phyloP scores from a whole-genome alignment of 2,113 vertebrate species.

The Triplophysa rosa region DNA sequence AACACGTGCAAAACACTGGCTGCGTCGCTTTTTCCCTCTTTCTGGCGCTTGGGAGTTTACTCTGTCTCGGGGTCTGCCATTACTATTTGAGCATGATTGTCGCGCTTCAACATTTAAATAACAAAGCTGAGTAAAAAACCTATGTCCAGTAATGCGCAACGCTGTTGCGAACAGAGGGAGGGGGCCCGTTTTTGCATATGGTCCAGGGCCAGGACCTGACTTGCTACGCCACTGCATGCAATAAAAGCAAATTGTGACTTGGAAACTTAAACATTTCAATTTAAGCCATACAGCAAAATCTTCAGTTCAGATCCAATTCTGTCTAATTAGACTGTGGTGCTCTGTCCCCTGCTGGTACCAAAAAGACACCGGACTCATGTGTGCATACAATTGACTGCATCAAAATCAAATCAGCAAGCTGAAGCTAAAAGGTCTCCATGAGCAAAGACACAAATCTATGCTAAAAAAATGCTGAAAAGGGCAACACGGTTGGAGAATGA shows the following conservation, averaged over 20 bases:
- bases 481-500: neutral
- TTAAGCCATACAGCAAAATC: neutral
- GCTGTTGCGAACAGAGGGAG: too few relatives aligned
- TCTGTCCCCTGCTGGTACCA: neutral
- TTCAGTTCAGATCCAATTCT: neutral
- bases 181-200: too few relatives aligned
- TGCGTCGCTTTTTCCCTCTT: too few relatives aligned
- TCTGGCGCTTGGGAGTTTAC: too few relatives aligned
- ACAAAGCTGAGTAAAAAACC: too few relatives aligned
- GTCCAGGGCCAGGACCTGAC: too few relatives aligned
- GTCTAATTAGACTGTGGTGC: conserved; percentile 4
- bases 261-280: neutral
- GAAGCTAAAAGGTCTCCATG: conserved; percentile 21
- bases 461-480: conserved; percentile 1
- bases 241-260: neutral
- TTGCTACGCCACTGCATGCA: too few relatives aligned
- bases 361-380: neutral
- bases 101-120: too few relatives aligned
- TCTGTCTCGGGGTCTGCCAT: too few relatives aligned
- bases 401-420: neutral
- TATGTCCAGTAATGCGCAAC: too few relatives aligned
- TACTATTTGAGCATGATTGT: too few relatives aligned
- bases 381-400: conserved; percentile 1
- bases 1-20: too few relatives aligned
- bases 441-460: neutral